These are phyloP conservation scores for Polymixis flavicincta DNA, from an alignment of 2,888 invertebrate genomes.

Conservation along the genomic window DNA sequence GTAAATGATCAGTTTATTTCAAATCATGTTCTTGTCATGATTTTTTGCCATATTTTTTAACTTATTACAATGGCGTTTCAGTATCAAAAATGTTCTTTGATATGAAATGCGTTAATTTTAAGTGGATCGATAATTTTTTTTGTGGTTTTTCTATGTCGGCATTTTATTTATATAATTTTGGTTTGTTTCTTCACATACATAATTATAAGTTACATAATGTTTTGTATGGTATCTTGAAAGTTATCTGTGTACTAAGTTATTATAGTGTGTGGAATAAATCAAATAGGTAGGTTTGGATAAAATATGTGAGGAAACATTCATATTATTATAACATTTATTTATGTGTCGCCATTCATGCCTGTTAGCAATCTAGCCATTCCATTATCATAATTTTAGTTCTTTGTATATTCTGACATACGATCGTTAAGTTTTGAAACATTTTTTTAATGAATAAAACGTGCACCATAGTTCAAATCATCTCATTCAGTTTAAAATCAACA, in stretches of 20 bases:
- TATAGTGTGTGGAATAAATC: constrained; percentile 29
- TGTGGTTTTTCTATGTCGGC: constrained; percentile 34
- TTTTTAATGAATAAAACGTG: constrained; percentile 59
- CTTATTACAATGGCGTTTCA: constrained; percentile 10
- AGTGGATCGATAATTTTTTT: constrained; percentile 22
- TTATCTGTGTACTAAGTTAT: constrained; percentile 47
- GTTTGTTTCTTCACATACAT: constrained; percentile 35
- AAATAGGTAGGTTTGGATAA: constrained; percentile 22
- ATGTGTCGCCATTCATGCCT: constrained; percentile 47
- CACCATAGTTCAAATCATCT: constrained; percentile 80
- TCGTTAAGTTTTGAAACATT: constrained; percentile 51
- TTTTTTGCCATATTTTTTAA: constrained; percentile 50
- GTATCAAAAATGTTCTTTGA: not conserved
- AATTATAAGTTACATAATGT: constrained; percentile 17
- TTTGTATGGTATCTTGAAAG: constrained; percentile 34
- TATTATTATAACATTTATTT: constrained; percentile 42
- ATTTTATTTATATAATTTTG: not conserved
- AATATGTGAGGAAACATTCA: constrained; percentile 33
- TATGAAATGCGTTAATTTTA: constrained; percentile 32
- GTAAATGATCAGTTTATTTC: too few relatives aligned
- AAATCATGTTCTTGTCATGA: too few relatives aligned
- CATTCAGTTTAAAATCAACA: constrained; percentile 68
- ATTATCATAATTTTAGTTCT: constrained; percentile 58
- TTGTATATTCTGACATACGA: constrained; percentile 51
- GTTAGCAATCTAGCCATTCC: constrained; percentile 70